Evolutionary conservation across 2,797 vertebrate species (phyloP).

Genomic region (Phataginus tetradactyla): DNA sequence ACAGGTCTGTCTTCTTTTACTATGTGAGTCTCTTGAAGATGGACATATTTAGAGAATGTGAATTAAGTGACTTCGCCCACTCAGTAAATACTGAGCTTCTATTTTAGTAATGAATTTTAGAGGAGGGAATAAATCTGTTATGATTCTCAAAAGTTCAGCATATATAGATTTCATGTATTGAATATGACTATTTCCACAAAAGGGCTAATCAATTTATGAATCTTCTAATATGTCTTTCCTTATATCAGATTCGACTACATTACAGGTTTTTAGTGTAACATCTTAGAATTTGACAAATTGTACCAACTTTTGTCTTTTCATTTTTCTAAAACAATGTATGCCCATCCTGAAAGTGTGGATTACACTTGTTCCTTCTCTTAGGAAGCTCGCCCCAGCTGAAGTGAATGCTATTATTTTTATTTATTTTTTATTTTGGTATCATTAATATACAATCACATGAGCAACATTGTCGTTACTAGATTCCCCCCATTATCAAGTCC

Average conservation of each 20-base stretch:
- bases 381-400: background rate
- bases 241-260: background rate
- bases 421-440: background rate
- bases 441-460: too few relatives aligned
- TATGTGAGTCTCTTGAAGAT: background rate
- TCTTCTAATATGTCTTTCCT: background rate
- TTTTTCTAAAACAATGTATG: background rate
- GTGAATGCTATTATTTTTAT: background rate
- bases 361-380: background rate
- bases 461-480: too few relatives aligned
- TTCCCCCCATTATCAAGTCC: too few relatives aligned
- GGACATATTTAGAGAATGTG: background rate
- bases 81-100: background rate
- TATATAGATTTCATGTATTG: background rate
- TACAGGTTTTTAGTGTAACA: background rate
- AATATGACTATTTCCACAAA: constrained; percentile 16
- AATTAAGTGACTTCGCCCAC: background rate
- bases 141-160: background rate
- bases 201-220: background rate
- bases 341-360: background rate
- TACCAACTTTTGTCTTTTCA: background rate
- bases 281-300: background rate
- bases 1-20: background rate
- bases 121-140: background rate
- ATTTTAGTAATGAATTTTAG: background rate